Base-by-base conservation (phyloP, 2,797 vertebrate species). In the Phaenicophaeus curvirostris region DNA sequence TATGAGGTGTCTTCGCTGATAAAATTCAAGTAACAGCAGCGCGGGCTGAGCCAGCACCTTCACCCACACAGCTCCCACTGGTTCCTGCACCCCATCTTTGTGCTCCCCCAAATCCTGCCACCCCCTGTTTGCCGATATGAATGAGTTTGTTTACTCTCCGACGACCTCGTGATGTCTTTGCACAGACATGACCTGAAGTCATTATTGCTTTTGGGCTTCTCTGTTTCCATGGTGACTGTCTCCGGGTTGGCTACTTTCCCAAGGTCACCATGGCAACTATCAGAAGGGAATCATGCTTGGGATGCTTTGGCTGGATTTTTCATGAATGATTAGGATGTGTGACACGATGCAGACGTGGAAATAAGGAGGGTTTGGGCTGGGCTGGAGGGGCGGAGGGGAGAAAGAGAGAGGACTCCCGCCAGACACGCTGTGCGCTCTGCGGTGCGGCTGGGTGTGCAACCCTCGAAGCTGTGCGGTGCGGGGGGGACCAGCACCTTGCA, bases 241-340 rank as follows among this genome's bases (percentile, higher is more conserved):
- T 97, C 84, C 25, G 97, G 97, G 97, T 96, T 98, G 98, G 98
- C 98, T 97, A 97, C 92, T 69, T 97, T 97, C 98, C 97, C 97
- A 98, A 97, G 98, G 98, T 98, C 97, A 95, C 97, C 97, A 98
- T 98, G 97, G 97, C 96, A 98, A 98, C 98, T 98, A 97, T 98
- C 97, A 85, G 97, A 98, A 98, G 97, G 97, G 97, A 98, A 97
- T 98, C 97, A 97, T 98, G 98, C 97, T 97, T 97, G 96, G 97
- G 97, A 98, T 97, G 98, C 97, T 97, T 98, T 97, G 96, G 97
- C 98, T 98, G 97, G 97, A 95, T 97, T 98, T 97, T 97, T 97
- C 96, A 97, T 98, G 97, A 98, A 98, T 97, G 98, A 98, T 98
- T 97, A 97, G 98, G 97, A 97, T 97, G 97, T 97, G 97, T 98